phyloP scores from a whole-genome alignment of 2,888 invertebrate species.

The Sycophila texana region DNA sequence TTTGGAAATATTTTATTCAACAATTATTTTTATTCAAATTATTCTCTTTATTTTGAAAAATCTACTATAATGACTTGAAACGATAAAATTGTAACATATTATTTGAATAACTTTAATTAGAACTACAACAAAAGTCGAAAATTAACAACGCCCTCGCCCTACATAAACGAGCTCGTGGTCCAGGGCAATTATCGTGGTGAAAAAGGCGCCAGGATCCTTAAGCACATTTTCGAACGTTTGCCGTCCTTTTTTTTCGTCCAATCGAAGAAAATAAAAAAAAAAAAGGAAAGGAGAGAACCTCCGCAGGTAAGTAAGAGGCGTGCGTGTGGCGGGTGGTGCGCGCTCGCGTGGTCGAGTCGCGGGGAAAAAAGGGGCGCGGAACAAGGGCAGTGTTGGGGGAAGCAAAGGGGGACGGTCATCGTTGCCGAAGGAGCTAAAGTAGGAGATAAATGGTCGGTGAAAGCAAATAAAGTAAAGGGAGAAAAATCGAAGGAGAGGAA shows the following conservation, averaged over 20 bases:
- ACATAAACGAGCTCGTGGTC: slow-evolving; percentile 23
- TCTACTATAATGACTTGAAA: too few relatives aligned
- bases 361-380: slow-evolving; percentile 18
- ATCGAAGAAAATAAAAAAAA: slow-evolving; percentile 46
- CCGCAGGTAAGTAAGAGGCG: slow-evolving; percentile 33
- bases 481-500: slow-evolving; percentile 51
- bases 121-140: not conserved
- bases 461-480: slow-evolving; percentile 53
- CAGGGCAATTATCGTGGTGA: slow-evolving; percentile 48
- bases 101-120: too few relatives aligned
- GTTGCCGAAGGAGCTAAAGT: slow-evolving; percentile 48
- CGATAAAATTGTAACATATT: too few relatives aligned
- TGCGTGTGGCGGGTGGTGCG: slow-evolving; percentile 2
- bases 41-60: not conserved
- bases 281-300: not conserved
- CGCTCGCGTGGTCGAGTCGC: not conserved
- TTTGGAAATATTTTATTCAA: not conserved
- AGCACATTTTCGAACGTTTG: slow-evolving; percentile 47
- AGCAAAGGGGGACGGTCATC: slow-evolving; percentile 43
- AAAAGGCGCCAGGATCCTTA: slow-evolving; percentile 15
- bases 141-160: slow-evolving; percentile 22
- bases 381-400: slow-evolving; percentile 19
- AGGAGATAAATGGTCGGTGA: slow-evolving; percentile 56
- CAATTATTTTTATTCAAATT: not conserved
- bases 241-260: slow-evolving; percentile 50